Evolutionary conservation across 2,113 vertebrate species (phyloP).

Genomic region (Chloebia gouldiae): DNA sequence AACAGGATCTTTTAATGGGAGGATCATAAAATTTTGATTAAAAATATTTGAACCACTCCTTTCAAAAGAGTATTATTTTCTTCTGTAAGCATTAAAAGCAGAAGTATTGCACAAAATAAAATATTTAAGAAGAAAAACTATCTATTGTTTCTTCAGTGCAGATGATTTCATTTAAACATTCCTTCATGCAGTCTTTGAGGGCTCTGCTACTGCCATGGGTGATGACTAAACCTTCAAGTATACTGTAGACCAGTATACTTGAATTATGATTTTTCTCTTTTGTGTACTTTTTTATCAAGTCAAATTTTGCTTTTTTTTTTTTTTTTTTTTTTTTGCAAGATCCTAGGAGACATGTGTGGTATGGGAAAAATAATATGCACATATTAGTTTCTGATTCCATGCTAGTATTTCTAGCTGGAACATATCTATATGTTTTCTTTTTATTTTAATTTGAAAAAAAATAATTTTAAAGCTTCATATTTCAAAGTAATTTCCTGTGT

Average conservation of each 20-base stretch:
- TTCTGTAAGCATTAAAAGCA: neutral
- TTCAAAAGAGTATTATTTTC: neutral
- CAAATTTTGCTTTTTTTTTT: neutral
- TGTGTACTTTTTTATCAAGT: neutral
- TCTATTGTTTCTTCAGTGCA: neutral
- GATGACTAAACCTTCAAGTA: accelerated
- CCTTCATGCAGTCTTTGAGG: neutral
- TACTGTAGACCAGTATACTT: accelerated
- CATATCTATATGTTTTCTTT: neutral
- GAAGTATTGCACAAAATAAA: neutral
- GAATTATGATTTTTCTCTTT: neutral
- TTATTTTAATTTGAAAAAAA: neutral
- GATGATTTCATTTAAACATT: neutral
- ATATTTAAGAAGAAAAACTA: neutral
- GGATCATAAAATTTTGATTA: neutral
- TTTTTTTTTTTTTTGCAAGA: neutral
- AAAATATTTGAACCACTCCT: neutral
- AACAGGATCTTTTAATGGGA: neutral
- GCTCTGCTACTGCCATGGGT: neutral
- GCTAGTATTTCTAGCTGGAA: neutral
- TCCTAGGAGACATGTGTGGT: accelerated
- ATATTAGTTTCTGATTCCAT: neutral
- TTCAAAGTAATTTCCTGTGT: neutral
- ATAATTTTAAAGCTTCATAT: neutral
- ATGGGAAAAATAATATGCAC: neutral